These are phyloP conservation scores for Brachyptera putata DNA, from an alignment of 2,888 invertebrate genomes.

Conservation along the genomic window DNA sequence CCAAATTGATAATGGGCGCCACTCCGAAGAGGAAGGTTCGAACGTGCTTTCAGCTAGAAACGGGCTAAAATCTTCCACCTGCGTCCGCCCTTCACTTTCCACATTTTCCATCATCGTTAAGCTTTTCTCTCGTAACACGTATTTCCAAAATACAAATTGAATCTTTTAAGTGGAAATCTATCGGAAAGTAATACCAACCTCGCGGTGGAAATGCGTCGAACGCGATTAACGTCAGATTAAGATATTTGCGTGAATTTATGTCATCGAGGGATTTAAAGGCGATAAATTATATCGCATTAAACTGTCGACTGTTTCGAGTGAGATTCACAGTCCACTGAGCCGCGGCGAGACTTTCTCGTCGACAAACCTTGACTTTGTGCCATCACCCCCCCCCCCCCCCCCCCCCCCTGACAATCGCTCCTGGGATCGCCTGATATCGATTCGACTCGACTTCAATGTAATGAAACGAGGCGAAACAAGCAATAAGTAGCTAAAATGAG, in stretches of 20 bases:
- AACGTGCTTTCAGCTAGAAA: constrained; percentile 2
- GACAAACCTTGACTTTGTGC: too few relatives aligned
- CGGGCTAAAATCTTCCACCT: not conserved
- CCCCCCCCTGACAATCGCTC: not conserved
- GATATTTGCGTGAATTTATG: constrained; percentile 20
- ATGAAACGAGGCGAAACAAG: too few relatives aligned
- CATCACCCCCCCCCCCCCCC: not conserved
- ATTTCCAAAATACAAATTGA: constrained; percentile 17
- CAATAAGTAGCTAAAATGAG: too few relatives aligned
- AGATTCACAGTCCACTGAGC: not conserved
- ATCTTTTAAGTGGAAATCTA: constrained; percentile 14
- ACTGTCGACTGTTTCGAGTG: constrained; percentile 6
- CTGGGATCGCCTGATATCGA: not conserved
- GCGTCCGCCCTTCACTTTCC: not conserved
- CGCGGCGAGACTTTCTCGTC: too few relatives aligned
- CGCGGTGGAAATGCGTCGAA: constrained; percentile 8
- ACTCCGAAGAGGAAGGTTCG: not conserved
- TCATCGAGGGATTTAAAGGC: not conserved
- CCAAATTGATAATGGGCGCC: not conserved
- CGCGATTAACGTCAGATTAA: constrained; percentile 17
- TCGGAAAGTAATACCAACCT: constrained; percentile 2
- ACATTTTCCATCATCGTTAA: not conserved
- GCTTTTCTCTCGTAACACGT: not conserved
- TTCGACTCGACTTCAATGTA: not conserved
- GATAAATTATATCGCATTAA: constrained; percentile 11